A percentile compares a stretch with the other conserved stretches of the same genome.
These are phyloP conservation scores for Cecropterus lyciades DNA, from an alignment of 1,140 invertebrate genomes.

Conservation along the genomic window DNA sequence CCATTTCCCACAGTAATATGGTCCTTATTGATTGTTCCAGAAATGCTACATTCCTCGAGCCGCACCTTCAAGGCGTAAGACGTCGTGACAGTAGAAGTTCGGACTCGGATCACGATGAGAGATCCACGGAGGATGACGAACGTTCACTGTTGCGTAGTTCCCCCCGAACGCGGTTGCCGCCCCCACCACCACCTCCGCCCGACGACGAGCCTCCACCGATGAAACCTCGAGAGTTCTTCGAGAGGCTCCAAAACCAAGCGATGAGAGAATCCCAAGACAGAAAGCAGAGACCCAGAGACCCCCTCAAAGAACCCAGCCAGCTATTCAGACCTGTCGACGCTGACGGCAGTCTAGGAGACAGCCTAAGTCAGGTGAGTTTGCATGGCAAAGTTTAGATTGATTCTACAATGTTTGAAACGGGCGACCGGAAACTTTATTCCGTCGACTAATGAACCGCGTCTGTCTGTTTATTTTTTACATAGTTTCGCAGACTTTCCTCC, in stretches of 20 bases:
- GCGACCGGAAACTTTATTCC: conserved; percentile 44
- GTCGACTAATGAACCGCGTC: conserved; percentile 61
- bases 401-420: conserved; percentile 27
- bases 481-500: conserved; percentile 51
- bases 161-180: conserved; percentile 64
- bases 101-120: conserved; percentile 79
- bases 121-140: conserved; percentile 83
- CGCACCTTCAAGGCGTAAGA: conserved; percentile 80
- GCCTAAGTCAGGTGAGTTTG: conserved; percentile 72
- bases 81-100: conserved; percentile 75
- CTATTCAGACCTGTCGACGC: conserved; percentile 65
- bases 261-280: conserved; percentile 71
- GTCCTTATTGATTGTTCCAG: conserved; percentile 62
- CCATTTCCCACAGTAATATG: not conserved
- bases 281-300: conserved; percentile 57
- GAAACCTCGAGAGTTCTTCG: conserved; percentile 75
- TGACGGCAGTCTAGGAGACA: conserved; percentile 73
- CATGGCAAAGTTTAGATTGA: conserved; percentile 39
- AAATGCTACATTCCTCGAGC: conserved; percentile 82
- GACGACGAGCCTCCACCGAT: conserved; percentile 75
- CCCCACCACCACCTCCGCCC: conserved; percentile 71
- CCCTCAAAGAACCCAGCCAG: conserved; percentile 56
- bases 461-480: conserved; percentile 46
- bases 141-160: conserved; percentile 73
- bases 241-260: conserved; percentile 73